Base-by-base conservation (phyloP, 2,888 invertebrate genomes). In the Drosophila antonietae region DNA sequence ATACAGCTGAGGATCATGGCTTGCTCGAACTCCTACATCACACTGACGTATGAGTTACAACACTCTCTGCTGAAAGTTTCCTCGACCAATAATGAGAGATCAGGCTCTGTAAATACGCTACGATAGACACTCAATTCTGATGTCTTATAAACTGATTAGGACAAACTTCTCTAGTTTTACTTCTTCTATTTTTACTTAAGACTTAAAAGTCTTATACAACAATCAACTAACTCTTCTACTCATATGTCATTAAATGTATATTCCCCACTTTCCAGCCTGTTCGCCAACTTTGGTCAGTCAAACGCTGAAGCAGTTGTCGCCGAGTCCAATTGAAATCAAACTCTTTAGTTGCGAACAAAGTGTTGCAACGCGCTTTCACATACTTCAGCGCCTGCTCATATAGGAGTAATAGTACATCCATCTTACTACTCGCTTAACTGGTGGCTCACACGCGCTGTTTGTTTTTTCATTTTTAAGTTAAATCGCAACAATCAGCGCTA, bases 401-500 rank as follows among this genome's bases (percentile, higher is more conserved):
- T 33, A 8, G 0, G 1, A 14, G 53, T 37, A 41, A 33, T 43
- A n/a, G n/a, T n/a, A 20, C 43, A 33, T 57, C 33, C 41, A 55
- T 15, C 41, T 33, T 47, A 14, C 15, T 23, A 12, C 8, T 8
- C 20, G 20, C 33, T 28, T 39, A 28, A 23, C n/a, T 47, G 46
- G 47, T 2, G 46, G 23, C 68, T 49, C 55, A 46, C 67, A 86
- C 62, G 56, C 58, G 56, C 33, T 51, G 58, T 78, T 83, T 68
- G 66, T 55, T 72, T 41, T 52, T 37, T 51, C 33, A 33, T 35
- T 51, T 51, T 51, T 7, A 51, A 55, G 80, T 68, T 83, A 86
- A 88, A 85, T 82, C 75, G 75, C 74, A 80, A 82, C 83, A 89
- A 88, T 89, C 86, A 88, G 71, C 80, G 80, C 90, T 89, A 89